These are phyloP conservation scores for Leptinotarsa rubiginosa DNA, from an alignment of 2,888 invertebrate genomes.

Conservation along the genomic window DNA sequence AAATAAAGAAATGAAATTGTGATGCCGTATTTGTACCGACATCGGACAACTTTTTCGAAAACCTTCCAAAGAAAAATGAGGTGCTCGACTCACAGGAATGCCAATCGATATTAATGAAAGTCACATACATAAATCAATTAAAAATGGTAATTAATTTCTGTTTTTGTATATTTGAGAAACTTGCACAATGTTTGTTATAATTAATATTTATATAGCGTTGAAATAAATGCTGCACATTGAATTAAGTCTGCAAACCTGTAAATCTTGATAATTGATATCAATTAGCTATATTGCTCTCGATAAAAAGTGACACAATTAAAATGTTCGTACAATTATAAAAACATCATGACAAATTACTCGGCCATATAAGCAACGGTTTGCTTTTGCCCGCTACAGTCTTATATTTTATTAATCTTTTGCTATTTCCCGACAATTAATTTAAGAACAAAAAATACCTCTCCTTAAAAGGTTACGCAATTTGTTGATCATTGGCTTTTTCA, in stretches of 20 bases:
- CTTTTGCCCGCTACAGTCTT: conserved; percentile 34
- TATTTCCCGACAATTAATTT: conserved; percentile 30
- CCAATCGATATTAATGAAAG: conserved; percentile 43
- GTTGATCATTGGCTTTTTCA: conserved; percentile 29
- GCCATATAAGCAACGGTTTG: conserved; percentile 53
- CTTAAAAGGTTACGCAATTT: conserved; percentile 25
- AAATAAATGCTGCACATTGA: conserved; percentile 54
- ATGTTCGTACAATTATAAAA: conserved; percentile 60
- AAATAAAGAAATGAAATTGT: conserved; percentile 14
- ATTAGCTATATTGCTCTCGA: conserved; percentile 57
- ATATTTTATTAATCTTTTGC: conserved; percentile 40
- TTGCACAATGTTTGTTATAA: conserved; percentile 57
- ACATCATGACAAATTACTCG: conserved; percentile 60
- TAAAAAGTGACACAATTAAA: conserved; percentile 63
- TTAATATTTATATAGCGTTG: conserved; percentile 60
- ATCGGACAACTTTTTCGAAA: conserved; percentile 15
- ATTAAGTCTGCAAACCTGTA: conserved; percentile 58
- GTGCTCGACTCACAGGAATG: conserved; percentile 31
- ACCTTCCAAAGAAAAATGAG: conserved; percentile 23
- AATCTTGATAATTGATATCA: conserved; percentile 65
- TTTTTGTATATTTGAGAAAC: conserved; percentile 54
- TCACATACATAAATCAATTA: conserved; percentile 53
- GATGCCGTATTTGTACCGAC: conserved; percentile 13
- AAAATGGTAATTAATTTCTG: conserved; percentile 56
- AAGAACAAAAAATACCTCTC: conserved; percentile 16